Evolutionary conservation across 1,140 invertebrate genomes (phyloP).

Genomic region (Heliconius congener): DNA sequence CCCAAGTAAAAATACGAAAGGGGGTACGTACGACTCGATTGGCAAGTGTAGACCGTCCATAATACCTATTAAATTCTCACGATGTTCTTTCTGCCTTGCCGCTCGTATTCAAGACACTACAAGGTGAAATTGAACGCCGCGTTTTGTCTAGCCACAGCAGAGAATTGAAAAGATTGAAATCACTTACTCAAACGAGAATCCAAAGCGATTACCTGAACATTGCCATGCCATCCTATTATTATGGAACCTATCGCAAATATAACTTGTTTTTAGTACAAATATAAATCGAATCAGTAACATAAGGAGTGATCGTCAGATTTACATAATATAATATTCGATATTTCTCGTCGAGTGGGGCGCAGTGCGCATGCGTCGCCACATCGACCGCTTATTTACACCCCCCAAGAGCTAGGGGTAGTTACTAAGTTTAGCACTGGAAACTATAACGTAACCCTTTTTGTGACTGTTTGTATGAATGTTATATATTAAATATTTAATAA

Average conservation of each 20-base stretch:
- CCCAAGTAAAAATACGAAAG: too few species aligned
- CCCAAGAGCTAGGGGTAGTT: background rate
- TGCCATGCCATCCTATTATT: too few species aligned
- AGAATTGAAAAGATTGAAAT: too few species aligned
- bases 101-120: too few species aligned
- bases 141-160: too few species aligned
- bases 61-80: too few species aligned
- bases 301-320: background rate
- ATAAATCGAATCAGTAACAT: constrained; percentile 2
- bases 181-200: too few species aligned
- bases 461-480: background rate
- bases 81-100: too few species aligned
- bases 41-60: too few species aligned
- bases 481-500: background rate
- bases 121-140: too few species aligned
- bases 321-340: constrained; percentile 22
- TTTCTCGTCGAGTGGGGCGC: background rate
- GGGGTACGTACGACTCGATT: too few species aligned
- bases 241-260: background rate
- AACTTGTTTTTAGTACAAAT: background rate
- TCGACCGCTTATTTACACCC: constrained; percentile 43
- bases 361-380: constrained; percentile 40
- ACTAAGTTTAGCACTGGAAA: constrained; percentile 3
- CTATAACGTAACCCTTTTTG: background rate
- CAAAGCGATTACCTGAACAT: too few species aligned